A percentile compares a stretch with the other conserved stretches of the same genome.
Conservation (phyloP, 1,140 invertebrate genomes). For the Gonioctena quinquepunctata region DNA sequence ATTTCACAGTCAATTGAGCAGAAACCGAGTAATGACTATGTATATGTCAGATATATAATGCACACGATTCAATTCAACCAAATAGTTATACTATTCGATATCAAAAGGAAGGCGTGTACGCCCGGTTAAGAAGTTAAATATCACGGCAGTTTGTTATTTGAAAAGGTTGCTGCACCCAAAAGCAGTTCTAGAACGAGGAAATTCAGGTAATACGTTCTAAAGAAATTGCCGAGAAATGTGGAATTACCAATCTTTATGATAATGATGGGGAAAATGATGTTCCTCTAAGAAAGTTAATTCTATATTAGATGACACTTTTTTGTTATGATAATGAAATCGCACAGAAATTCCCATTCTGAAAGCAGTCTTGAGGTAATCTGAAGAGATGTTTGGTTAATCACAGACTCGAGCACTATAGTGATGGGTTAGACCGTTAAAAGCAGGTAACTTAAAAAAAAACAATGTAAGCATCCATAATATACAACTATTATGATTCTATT, state of each 20-base stretch:
- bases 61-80: background rate
- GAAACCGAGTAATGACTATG: background rate
- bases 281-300: too few species aligned
- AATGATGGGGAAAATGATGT: too few species aligned
- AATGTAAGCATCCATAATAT: too few species aligned
- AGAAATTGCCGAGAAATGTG: background rate
- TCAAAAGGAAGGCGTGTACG: background rate
- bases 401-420: too few species aligned
- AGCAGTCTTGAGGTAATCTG: too few species aligned
- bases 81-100: background rate
- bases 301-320: too few species aligned
- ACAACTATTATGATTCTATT: too few species aligned
- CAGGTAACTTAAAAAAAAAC: too few species aligned
- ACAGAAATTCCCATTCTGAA: too few species aligned
- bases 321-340: too few species aligned
- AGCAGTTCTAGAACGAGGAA: background rate
- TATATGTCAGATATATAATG: background rate
- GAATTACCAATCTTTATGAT: background rate
- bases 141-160: background rate
- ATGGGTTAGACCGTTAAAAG: too few species aligned
- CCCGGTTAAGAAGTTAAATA: background rate
- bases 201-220: background rate
- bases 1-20: background rate
- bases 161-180: background rate
- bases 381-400: too few species aligned